Percentiles rank a stretch among this genome's conserved stretches.
These are phyloP conservation scores for Reinhardtius hippoglossoides DNA, from an alignment of 2,113 vertebrate genomes.

Conservation along the genomic window DNA sequence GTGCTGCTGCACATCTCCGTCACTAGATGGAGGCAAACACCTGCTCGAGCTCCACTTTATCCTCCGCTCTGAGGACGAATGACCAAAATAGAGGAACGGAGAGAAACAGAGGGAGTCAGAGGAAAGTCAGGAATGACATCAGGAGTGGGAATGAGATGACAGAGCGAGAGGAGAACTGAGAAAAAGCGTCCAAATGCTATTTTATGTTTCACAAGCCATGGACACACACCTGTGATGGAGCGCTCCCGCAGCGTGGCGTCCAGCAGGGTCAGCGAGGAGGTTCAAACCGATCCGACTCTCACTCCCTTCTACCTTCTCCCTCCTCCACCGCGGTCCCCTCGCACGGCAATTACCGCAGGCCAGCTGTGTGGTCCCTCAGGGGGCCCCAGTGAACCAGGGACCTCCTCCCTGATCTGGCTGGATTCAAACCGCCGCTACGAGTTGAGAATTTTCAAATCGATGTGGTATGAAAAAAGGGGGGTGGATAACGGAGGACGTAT, in stretches of 20 bases:
- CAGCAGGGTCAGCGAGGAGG: constrained; percentile 60
- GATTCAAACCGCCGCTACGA: constrained; percentile 9
- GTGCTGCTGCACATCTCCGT: neutral
- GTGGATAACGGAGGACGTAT: neutral
- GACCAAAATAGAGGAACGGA: constrained; percentile 9
- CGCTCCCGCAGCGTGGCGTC: constrained; percentile 45
- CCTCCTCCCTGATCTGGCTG: constrained; percentile 60
- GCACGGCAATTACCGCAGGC: constrained; percentile 72
- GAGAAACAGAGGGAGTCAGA: constrained; percentile 1
- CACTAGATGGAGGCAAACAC: constrained; percentile 78
- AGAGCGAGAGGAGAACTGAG: neutral
- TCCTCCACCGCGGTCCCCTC: constrained; percentile 55
- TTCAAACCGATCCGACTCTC: constrained; percentile 39
- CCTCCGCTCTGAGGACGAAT: neutral
- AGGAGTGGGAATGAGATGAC: constrained; percentile 48
- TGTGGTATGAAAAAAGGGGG: neutral
- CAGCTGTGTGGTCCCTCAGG: constrained; percentile 78
- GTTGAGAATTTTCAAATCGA: constrained; percentile 19
- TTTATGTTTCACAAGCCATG: constrained; percentile 67
- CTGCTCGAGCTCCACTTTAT: constrained; percentile 4
- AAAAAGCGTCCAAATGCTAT: constrained; percentile 60
- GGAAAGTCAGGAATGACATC: constrained; percentile 34
- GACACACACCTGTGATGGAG: constrained; percentile 66
- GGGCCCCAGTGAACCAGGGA: constrained; percentile 50
- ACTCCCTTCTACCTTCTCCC: constrained; percentile 32